Evolutionary conservation across 1,140 invertebrate genomes (phyloP), one percentile per base, ranked within the genome.

Genomic region (Bombus waltoni): DNA sequence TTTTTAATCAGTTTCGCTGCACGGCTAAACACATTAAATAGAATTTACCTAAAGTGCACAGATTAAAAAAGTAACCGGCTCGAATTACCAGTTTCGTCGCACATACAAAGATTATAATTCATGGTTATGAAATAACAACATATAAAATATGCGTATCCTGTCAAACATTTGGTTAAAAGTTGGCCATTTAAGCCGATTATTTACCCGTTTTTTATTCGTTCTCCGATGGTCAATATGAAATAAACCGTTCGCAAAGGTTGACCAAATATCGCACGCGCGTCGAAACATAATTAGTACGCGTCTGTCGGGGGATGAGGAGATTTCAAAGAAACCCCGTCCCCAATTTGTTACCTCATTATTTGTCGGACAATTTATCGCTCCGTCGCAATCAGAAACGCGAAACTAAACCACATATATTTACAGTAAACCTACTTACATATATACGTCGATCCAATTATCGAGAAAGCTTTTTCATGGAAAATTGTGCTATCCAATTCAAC

Each of bases 301-400:
- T n/a, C 28, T 18, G 22, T 35, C 15, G 66, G 6, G 5, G 42
- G 4, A 11, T 18, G 10, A 18, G 1, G 13, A 35, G 4, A 28
- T 5, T 42, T 83, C 74, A 66, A 73, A 73, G 81, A 32, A 73
- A 8, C 38, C 32, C 42, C 22, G 35, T 32, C 32, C 9, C 38
- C 57, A 78, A 75, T 83, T 73, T 57, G 65, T 77, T 62, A 22
- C 44, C 42, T 77, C 53, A 35, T 75, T 77, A n/a, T 62, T 82
- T 18, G 42, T 28, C 11, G 53, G 11, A 38, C 73, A 77, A 71
- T 77, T 77, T 66, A 44, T 28, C 53, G 32, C 1, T n/a, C 6
- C 11, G 40, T 10, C 22, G 70, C 53, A 78, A 78, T 84, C 38
- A 79, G 62, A n/a, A 65, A 38, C 53, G 8, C 65, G 75, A 44